Percentiles rank a stretch among this genome's conserved stretches.
Evolutionary conservation across 2,888 invertebrate species (phyloP).

Genomic region (Dasypogon diadema): DNA sequence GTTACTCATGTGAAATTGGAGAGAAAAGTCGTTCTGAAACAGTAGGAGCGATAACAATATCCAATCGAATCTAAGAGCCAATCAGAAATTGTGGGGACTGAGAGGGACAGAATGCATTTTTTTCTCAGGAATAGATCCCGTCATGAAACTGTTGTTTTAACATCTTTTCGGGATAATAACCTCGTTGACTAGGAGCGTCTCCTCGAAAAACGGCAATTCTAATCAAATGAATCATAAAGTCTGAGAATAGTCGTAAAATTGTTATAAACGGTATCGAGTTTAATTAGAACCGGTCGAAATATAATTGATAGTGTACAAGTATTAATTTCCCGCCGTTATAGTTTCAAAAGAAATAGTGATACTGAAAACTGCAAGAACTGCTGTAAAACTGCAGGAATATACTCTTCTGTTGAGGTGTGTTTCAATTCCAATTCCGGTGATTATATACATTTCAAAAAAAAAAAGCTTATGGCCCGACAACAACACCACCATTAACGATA

Average conservation of each 20-base stretch:
- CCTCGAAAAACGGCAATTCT: not conserved
- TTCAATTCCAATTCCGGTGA: not conserved
- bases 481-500: constrained; percentile 1
- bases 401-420: not conserved
- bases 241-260: not conserved
- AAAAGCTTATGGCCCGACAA: constrained; percentile 7
- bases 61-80: constrained; percentile 54
- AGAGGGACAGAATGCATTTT: constrained; percentile 35
- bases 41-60: constrained; percentile 49
- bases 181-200: not conserved
- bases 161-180: not conserved
- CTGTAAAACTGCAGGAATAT: not conserved
- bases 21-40: constrained; percentile 36
- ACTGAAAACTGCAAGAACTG: not conserved
- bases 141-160: constrained; percentile 19
- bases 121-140: not conserved
- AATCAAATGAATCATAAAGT: not conserved
- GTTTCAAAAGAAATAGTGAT: not conserved
- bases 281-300: no score
- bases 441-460: not conserved
- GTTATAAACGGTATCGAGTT: not conserved
- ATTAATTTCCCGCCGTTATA: not conserved
- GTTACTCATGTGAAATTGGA: constrained; percentile 40
- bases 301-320: not conserved
- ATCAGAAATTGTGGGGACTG: constrained; percentile 46